A percentile compares a stretch with the other conserved stretches of the same genome.
These are phyloP conservation scores for Calliopum simillimum DNA, from an alignment of 2,888 invertebrate genomes.

Conservation along the genomic window DNA sequence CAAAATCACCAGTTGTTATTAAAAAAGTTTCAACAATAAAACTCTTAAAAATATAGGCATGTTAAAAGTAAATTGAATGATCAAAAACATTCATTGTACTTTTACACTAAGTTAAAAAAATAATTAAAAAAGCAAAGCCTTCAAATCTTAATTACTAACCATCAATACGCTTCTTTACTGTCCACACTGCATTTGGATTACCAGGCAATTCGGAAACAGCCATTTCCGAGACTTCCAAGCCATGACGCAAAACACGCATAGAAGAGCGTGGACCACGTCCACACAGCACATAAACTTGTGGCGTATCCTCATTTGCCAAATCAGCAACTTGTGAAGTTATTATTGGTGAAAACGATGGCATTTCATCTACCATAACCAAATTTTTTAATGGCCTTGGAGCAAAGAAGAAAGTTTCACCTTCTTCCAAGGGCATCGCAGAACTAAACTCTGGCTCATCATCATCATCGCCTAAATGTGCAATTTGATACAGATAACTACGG, in stretches of 20 bases:
- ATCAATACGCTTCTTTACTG: slow-evolving; percentile 94
- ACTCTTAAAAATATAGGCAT: slow-evolving; percentile 46
- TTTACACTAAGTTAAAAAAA: slow-evolving; percentile 39
- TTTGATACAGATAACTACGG: slow-evolving; percentile 94
- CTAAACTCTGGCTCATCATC: slow-evolving; percentile 99
- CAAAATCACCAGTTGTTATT: slow-evolving; percentile 57
- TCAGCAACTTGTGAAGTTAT: slow-evolving; percentile 88
- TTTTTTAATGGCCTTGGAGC: slow-evolving; percentile 94
- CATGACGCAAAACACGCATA: slow-evolving; percentile 92
- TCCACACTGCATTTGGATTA: slow-evolving; percentile 99
- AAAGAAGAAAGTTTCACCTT: slow-evolving; percentile 99
- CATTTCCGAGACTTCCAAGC: slow-evolving; percentile 99
- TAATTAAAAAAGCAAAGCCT: slow-evolving; percentile 9
- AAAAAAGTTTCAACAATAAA: slow-evolving; percentile 40
- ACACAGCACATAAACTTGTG: slow-evolving; percentile 96
- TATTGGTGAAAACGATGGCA: slow-evolving; percentile 95
- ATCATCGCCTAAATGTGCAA: slow-evolving; percentile 98
- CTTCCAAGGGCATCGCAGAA: slow-evolving; percentile 97
- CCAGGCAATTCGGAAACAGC: slow-evolving; percentile 99
- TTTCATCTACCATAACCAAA: slow-evolving; percentile 95
- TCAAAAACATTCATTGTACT: slow-evolving; percentile 42
- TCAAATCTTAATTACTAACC: slow-evolving; percentile 75
- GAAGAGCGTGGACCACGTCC: slow-evolving; percentile 96
- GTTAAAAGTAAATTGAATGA: slow-evolving; percentile 42
- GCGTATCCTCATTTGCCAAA: slow-evolving; percentile 98